Base-by-base conservation (phyloP, 2,888 invertebrate species). In the Ischnus inquisitorius region DNA sequence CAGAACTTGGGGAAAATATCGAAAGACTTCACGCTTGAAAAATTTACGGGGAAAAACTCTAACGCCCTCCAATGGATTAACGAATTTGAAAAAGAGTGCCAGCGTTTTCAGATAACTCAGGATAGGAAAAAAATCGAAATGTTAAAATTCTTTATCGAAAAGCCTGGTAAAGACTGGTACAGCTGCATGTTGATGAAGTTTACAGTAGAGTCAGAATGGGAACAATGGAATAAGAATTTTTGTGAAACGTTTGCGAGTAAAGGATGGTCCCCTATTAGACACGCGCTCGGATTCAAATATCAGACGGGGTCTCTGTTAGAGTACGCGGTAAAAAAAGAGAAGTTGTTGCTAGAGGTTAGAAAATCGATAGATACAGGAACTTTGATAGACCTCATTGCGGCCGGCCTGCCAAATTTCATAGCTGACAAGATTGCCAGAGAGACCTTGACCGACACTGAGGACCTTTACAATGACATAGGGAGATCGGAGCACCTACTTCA, bases 401-500 rank as follows among this genome's bases (percentile, higher is more conserved):
- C 69, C 22, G 89, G 89, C 28, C 68, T 91, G 64, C 89, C 89
- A 80, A 84, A 87, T 69, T 85, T 80, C 62, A 79, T 90, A 6
- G 60, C 79, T 19, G 84, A 88, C 75, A 89, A 75, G 83, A 90
- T 89, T 64, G 87, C 89, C 80, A 88, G 89, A 83, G 87, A 87
- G 80, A 83, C 62, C 41, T 72, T 88, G 72, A 25, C 80, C 82
- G 77, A 84, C 51, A 89, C 90, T 14, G 74, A 86, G 84, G 88
- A 89, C 78, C 77, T 90, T 1, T 88, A 86, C 75, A 90, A 88
- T 79, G 87, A 90, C 80, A 82, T 90, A 64, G 86, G 87, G 67
- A 88, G 83, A 83, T 79, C 86, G 46, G 88, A 90, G 87, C 86
- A 90, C 69, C 64, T 89, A 46, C 81, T 80, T 39, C 41, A 83